Base-by-base conservation (phyloP, 1,140 invertebrate genomes). In the Pseudomyrmex cubaensis region DNA sequence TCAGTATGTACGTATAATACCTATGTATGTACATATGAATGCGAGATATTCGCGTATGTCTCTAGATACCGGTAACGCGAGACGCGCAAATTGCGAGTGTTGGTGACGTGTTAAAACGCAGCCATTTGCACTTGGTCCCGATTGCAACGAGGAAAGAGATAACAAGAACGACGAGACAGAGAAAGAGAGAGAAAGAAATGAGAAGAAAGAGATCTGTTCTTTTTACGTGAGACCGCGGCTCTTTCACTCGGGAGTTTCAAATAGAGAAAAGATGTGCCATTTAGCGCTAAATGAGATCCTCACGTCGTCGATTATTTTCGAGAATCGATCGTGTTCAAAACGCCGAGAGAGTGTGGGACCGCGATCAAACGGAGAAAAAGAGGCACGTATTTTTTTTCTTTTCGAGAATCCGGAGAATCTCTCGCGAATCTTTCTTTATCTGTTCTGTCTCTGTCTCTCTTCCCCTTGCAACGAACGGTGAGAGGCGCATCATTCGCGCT, bases 101-200 rank as follows among this genome's bases (percentile, higher is more conserved):
- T 91, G 91, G 91, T 92, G 91, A 91, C 91, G 91, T 92, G 91
- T 91, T 90, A 85, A 90, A 87, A 88, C 87, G 85, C 87, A 85
- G 82, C 91, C 89, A 91, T 90, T 91, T 89, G 89, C 82, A 84
- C 76, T 62, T 76, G 75, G 35, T 35, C 25, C 82, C 77, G 73
- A 69, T 46, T 61, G 76, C 59, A 67, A 80, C 69, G 76, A 57
- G 69, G 62, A 87, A 72, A 85, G 56, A 64, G 54, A 48, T 44
- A 44, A 25, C 56, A 59, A 50, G 20, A 78, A 35, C 4, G 13
- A 52, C 25, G 57, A 56, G 17, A 48, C n/a, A 54, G 48, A 77
- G 22, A 83, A 15, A 87, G 82, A 76, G 52, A 25, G 12, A 72
- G 66, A 20, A 12, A 52, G 15, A 35, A 15, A 73, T 25, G 62